These are phyloP conservation scores for Eristalis tenax DNA, from an alignment of 2,888 invertebrate species.

Conservation along the genomic window DNA sequence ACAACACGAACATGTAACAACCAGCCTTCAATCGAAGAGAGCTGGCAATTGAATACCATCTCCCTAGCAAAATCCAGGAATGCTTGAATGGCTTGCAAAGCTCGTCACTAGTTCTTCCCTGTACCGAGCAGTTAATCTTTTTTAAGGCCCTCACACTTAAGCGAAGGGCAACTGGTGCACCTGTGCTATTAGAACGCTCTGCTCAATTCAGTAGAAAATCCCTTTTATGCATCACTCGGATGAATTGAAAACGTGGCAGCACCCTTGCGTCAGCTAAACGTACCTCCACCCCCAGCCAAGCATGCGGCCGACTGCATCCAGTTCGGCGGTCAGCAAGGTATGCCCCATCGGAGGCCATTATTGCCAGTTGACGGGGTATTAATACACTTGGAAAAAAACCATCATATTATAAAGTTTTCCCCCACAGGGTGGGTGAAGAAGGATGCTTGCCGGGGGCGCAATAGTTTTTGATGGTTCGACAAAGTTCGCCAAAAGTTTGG, in stretches of 20 bases:
- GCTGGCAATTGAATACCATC: neutral
- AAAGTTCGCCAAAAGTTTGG: constrained; percentile 58
- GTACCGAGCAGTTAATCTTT: neutral
- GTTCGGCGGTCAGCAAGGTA: neutral
- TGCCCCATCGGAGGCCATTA: constrained; percentile 8
- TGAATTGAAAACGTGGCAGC: neutral
- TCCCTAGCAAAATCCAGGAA: neutral
- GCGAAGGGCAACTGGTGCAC: neutral
- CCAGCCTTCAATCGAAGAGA: too few species aligned
- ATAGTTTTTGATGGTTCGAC: constrained; percentile 33
- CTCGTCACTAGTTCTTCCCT: neutral
- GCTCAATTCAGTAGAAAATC: neutral
- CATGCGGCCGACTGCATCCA: neutral
- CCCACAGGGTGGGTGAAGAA: too few species aligned
- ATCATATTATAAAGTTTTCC: constrained; percentile 59
- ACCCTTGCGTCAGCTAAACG: neutral
- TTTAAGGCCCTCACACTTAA: neutral
- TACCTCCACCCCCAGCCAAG: neutral
- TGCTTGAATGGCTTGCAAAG: neutral
- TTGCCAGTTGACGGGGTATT: constrained; percentile 30
- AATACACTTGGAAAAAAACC: constrained; percentile 47
- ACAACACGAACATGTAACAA: too few species aligned
- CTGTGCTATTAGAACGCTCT: neutral
- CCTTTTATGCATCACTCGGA: neutral
- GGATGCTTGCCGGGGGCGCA: neutral